Evolutionary conservation across 2,113 vertebrate species (phyloP), one percentile per base, ranked within the genome.

Genomic region (Phodopus roborovskii): DNA sequence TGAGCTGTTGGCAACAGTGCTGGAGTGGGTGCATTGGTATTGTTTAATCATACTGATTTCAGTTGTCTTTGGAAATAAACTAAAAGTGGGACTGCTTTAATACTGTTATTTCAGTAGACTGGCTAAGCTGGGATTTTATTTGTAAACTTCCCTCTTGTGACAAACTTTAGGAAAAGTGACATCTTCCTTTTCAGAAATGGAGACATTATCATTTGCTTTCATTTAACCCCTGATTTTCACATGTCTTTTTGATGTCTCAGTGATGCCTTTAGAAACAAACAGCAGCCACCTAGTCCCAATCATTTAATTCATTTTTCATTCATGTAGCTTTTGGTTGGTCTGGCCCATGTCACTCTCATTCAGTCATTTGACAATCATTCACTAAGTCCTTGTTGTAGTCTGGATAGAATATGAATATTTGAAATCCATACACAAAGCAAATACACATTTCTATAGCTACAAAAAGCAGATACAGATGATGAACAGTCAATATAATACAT

Each of bases 351-450:
- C 24, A 81, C 12, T 1, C 16, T 93, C 70, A 79, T 74, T 91
- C 68, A n/a, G 39, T 92, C 66, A 90, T 91, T 68, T 70, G 64
- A 6, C 33, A 82, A 53, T 24, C 12, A 56, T 28, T 62, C 13
- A 71, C 24, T 53, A 26, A 86, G 36, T 42, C 22, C n/a, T 15
- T 68, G 4, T 62, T 84, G 39, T 88, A 77, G 87, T 88, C 50
- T 1, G 39, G 56, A n/a, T 20, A 10, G 50, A 84, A 16, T 75
- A 3, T 20, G n/a, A 4, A 26, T 22, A 64, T 15, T 95, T 88
- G 36, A 95, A 84, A 92, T 87, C 7, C 66, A 66, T 66, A n/a
- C 13, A 83, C 48, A 94, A 74, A 85, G 8, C 9, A 68, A 66
- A 75, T 90, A 75, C 4, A 73, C 39, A 28, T 68, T 53, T 82